phyloP scores from a whole-genome alignment of 2,888 invertebrate species.

The Tachina grossa region DNA sequence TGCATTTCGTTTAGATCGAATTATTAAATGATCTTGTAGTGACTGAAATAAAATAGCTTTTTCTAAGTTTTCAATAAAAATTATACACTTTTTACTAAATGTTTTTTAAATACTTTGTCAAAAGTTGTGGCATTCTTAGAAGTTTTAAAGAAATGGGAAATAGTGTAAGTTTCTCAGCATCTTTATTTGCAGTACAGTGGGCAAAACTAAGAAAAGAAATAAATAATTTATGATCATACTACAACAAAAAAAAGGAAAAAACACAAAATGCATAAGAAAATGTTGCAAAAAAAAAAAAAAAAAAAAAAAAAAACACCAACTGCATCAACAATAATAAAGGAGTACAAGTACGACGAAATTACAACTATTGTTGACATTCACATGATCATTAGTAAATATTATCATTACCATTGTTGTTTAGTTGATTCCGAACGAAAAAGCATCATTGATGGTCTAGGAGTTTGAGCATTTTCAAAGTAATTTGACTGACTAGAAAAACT shows the following conservation, averaged over 20 bases:
- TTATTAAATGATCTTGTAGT: too few species aligned
- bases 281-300: slow-evolving; percentile 14
- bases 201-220: background rate
- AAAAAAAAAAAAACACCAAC: too few species aligned
- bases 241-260: slow-evolving; percentile 11
- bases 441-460: slow-evolving; percentile 17
- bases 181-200: slow-evolving; percentile 6
- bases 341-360: slow-evolving; percentile 55
- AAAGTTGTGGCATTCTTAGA: too few species aligned
- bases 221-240: slow-evolving; percentile 39
- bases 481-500: slow-evolving; percentile 23
- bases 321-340: slow-evolving; percentile 37
- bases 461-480: slow-evolving; percentile 19
- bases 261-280: slow-evolving; percentile 50
- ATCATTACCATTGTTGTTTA: slow-evolving; percentile 67
- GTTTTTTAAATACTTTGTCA: too few species aligned
- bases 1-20: too few species aligned
- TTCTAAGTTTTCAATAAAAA: too few species aligned
- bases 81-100: background rate
- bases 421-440: background rate
- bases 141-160: background rate
- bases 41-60: too few species aligned
- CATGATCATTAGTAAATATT: slow-evolving; percentile 70
- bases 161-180: background rate
- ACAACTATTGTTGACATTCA: slow-evolving; percentile 70